A percentile compares a stretch with the other conserved stretches of the same genome.
Conservation (phyloP, 2,888 invertebrate genomes). For the Platycheirus rosarum region DNA sequence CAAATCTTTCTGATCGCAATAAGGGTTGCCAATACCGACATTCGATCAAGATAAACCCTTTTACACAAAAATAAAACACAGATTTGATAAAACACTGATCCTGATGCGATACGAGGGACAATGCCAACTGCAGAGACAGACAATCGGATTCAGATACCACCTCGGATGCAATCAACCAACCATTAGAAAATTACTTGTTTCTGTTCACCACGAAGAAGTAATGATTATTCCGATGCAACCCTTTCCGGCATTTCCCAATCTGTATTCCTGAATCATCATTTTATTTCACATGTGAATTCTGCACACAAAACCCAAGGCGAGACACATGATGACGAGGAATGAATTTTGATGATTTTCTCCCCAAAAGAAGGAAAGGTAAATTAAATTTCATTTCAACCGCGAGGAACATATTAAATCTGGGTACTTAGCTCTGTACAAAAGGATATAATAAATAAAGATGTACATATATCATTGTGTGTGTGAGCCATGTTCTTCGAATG, state of each 20-base stretch:
- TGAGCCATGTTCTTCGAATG: conserved; percentile 21
- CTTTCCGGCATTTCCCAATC: conserved; percentile 38
- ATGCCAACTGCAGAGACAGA: conserved; percentile 41
- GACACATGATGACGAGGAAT: conserved; percentile 11
- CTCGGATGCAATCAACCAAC: conserved; percentile 35
- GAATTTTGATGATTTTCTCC: conserved; percentile 24
- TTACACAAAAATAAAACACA: too few relatives aligned
- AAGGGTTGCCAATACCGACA: too few relatives aligned
- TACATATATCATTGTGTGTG: neutral
- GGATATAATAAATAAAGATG: conserved; percentile 47
- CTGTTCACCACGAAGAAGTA: conserved; percentile 17
- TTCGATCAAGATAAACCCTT: too few relatives aligned
- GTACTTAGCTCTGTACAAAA: conserved; percentile 69
- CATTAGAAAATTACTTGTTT: conserved; percentile 57
- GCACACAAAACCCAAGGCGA: conserved; percentile 47
- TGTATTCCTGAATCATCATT: neutral
- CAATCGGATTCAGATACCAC: too few relatives aligned
- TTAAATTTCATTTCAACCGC: conserved; percentile 72
- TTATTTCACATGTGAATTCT: conserved; percentile 57
- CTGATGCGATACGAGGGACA: too few relatives aligned
- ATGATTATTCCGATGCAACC: conserved; percentile 10
- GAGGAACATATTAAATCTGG: conserved; percentile 73
- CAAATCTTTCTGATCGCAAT: too few relatives aligned
- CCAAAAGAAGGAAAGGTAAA: conserved; percentile 66
- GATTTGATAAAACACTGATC: too few relatives aligned